Evolutionary conservation across 2,888 invertebrate species (phyloP), one percentile per base, ranked within the genome.

Genomic region (Drosophila sordidula): DNA sequence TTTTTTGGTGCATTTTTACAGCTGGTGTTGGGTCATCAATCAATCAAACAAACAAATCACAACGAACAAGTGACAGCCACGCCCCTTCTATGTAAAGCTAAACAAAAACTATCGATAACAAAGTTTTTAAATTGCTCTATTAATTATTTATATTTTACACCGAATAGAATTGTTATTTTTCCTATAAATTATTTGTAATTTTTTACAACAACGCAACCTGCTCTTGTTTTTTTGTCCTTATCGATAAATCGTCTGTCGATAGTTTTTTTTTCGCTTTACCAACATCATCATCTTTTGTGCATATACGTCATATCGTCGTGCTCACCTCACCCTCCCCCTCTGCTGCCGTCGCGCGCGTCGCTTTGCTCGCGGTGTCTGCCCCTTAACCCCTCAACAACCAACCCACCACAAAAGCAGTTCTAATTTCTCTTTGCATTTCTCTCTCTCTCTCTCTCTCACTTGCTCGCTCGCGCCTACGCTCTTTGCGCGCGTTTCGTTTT

Each of bases 381-480:
- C 49, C 6, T 41, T 36, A 26, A 62, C 65, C 38, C 51, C 16
- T 22, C 16, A 47, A 45, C 41, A 42, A 16, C 18, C 34, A 34
- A 18, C 29, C 42, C 26, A 12, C 1, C 1, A 34, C 12, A 22
- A 54, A 54, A 46, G 57, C 50, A 52, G 59, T 55, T 77, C 36
- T 74, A 77, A 74, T 74, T 65, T 59, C 51, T 76, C 59, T 65
- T 61, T 76, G 52, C 50, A 65, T 73, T 83, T 76, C 49, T 75
- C 64, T 78, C 59, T 68, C 54, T 78, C 59, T 68, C 54, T 71
- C 50, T 75, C 52, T 62, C 61, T 70, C 52, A 6, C 34, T 41
- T 51, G 16, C 32, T 45, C 36, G 36, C 34, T 32, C 9, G 46
- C 25, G 32, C 74, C 41, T 18, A 18, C 36, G 36, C 34, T 32